A percentile compares a stretch with the other conserved stretches of the same genome.
These are phyloP conservation scores for Scaptomyza cyrtandrae DNA, from an alignment of 2,888 invertebrate genomes.

Conservation along the genomic window DNA sequence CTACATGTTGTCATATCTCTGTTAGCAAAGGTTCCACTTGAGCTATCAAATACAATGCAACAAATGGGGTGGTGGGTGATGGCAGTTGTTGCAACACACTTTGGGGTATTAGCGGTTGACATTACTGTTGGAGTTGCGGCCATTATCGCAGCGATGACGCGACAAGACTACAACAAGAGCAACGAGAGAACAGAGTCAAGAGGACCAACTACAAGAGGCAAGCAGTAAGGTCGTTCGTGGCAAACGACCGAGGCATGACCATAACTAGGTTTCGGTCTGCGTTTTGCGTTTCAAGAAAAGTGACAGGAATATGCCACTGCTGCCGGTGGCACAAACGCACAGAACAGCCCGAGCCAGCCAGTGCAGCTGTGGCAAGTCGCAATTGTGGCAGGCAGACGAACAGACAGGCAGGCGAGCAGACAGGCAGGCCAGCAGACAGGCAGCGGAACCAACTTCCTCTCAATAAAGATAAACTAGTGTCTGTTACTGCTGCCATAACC, in stretches of 20 bases:
- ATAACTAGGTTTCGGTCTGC: slow-evolving; percentile 63
- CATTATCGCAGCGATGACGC: slow-evolving; percentile 50
- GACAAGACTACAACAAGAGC: slow-evolving; percentile 36
- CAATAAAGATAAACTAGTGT: slow-evolving; percentile 66
- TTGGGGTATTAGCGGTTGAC: slow-evolving; percentile 49
- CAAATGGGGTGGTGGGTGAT: background rate
- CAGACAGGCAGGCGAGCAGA: slow-evolving; percentile 11
- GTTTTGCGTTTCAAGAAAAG: slow-evolving; percentile 52
- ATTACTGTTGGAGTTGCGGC: slow-evolving; percentile 43
- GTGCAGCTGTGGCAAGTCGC: slow-evolving; percentile 33
- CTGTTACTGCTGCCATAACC: slow-evolving; percentile 58
- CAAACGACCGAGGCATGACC: slow-evolving; percentile 41
- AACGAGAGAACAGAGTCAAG: background rate
- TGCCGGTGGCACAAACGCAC: slow-evolving; percentile 33
- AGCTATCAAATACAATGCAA: slow-evolving; percentile 50
- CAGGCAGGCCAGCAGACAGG: slow-evolving; percentile 2
- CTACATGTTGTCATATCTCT: background rate
- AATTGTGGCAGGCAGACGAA: slow-evolving; percentile 23
- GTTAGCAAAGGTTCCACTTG: slow-evolving; percentile 6
- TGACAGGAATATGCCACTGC: slow-evolving; percentile 63
- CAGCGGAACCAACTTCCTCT: slow-evolving; percentile 21
- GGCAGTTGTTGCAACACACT: slow-evolving; percentile 14
- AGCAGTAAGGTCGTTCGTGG: slow-evolving; percentile 21
- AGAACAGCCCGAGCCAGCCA: slow-evolving; percentile 4
- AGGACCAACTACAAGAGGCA: background rate